phyloP scores from a whole-genome alignment of 2,888 invertebrate genomes.

The Metellina segmentata region DNA sequence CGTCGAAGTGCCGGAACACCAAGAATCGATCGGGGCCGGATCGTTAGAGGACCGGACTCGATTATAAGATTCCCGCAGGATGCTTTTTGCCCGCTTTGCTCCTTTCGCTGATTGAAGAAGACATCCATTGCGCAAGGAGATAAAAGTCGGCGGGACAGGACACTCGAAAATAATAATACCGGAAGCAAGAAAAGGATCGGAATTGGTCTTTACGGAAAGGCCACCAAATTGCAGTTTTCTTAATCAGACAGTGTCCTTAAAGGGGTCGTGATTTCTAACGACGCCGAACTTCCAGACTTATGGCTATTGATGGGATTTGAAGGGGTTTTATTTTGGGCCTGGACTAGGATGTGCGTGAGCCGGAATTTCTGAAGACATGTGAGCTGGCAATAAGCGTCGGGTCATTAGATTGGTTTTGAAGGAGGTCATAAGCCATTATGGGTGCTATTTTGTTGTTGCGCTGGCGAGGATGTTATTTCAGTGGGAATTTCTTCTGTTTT shows the following conservation, averaged over 20 bases:
- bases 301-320: conserved; percentile 35
- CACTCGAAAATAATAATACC: conserved; percentile 50
- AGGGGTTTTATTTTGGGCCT: conserved; percentile 18
- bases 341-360: conserved; percentile 6
- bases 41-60: conserved; percentile 51
- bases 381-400: neutral
- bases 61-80: conserved; percentile 41
- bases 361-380: conserved; percentile 6
- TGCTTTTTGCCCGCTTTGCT: conserved; percentile 31
- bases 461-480: neutral
- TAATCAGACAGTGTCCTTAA: conserved; percentile 48
- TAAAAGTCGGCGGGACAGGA: conserved; percentile 55
- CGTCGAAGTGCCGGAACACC: conserved; percentile 6
- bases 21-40: conserved; percentile 32
- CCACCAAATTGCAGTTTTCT: conserved; percentile 48
- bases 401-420: conserved; percentile 15
- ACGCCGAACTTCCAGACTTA: conserved; percentile 37
- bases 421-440: conserved; percentile 30
- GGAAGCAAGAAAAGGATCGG: conserved; percentile 2
- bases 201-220: conserved; percentile 39
- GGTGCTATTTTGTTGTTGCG: neutral
- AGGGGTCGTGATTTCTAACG: conserved; percentile 60
- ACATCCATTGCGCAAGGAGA: conserved; percentile 56
- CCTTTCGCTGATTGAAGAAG: conserved; percentile 50
- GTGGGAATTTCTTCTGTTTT: neutral